Base-by-base conservation (phyloP, 2,113 vertebrate species). In the Xenopus laevis region DNA sequence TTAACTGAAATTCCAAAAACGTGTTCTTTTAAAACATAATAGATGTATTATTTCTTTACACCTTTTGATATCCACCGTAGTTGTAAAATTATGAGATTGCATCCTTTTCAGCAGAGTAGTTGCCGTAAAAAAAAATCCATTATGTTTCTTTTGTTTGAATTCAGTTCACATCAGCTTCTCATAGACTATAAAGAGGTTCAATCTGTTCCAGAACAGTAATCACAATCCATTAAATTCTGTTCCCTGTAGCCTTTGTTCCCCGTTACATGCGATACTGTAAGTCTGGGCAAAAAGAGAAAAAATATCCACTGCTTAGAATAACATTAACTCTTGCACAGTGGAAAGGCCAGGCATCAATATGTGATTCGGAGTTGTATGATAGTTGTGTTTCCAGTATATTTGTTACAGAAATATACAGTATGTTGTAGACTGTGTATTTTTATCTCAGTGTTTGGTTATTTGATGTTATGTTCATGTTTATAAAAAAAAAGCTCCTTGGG, bases 191-290 rank as follows among this genome's bases (percentile, higher is more conserved):
- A 86, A 88, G 84, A 90, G 87, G 81, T 89, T 94, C 91, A 93
- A 86, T 94, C 93, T 94, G 93, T 94, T 96, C 92, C 90, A 89
- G 93, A 88, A 92, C 89, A 94, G 92, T 93, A 92, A 93, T 93
- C 91, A 90, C 81, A 87, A 90, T 89, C 91, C 92, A 94, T 96
- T 94, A 94, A 90, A 92, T 89, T 91, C 87, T 88, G 82, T 87
- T 90, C 92, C 92, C 88, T 84, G 84, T 85, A 91, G 92, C 91
- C 90, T 93, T 94, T 94, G 89, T 92, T 90, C 88, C 85, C 81
- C 83, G 84, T 83, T 89, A 87, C 71, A 79, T 88, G 75, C 85
- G 86, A 84, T 87, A 83, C 78, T 76, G 78, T 85, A 85, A 84
- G 79, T 82, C 79, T 13, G 5, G 74, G 57, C 81, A 78, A 79